Conservation (phyloP, 1,140 invertebrate species). For the Himalopsyche phryganea region DNA sequence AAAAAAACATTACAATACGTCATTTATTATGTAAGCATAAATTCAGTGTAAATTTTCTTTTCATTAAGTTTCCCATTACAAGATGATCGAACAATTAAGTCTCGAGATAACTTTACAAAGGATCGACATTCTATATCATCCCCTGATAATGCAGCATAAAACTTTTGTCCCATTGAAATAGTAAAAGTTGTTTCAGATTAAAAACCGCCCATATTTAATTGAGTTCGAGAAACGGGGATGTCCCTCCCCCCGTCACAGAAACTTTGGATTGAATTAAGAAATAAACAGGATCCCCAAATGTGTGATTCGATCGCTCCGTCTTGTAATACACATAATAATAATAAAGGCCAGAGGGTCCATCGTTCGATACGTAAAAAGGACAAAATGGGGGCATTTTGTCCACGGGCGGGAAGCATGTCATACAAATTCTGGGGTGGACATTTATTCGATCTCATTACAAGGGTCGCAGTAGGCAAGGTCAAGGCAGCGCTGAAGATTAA, state of each 20-base stretch:
- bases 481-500: no score
- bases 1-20: no score
- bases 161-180: no score
- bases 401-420: background rate
- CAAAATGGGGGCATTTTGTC: conserved; percentile 23
- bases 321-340: conserved; percentile 2
- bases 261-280: conserved; percentile 20
- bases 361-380: conserved; percentile 24
- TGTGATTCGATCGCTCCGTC: background rate
- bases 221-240: background rate
- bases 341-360: conserved; percentile 18
- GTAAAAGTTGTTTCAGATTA: background rate
- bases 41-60: no score
- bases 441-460: background rate
- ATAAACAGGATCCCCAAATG: conserved; percentile 16
- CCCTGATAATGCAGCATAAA: no score
- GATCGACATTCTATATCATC: no score
- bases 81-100: no score
- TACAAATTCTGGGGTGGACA: background rate
- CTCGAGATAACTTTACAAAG: no score
- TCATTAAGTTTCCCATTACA: no score
- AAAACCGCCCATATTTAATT: background rate
- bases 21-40: no score
- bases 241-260: conserved; percentile 3
- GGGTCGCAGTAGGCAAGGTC: no score